These are phyloP conservation scores for Pseudochromis fuscus DNA, from an alignment of 2,797 vertebrate species.

Conservation along the genomic window DNA sequence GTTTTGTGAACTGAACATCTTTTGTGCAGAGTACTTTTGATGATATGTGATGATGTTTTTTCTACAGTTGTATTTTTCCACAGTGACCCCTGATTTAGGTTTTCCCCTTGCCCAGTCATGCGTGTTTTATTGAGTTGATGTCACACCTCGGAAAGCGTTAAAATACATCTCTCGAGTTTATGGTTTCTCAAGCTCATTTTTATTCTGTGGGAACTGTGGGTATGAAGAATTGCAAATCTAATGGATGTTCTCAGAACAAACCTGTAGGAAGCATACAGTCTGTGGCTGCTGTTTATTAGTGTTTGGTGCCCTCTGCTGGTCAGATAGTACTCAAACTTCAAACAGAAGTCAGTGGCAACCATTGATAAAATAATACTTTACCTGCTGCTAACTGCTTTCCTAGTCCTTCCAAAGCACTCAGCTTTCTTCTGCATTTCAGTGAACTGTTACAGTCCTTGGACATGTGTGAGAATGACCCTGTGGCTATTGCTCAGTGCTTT, in stretches of 20 bases:
- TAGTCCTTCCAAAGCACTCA: not conserved
- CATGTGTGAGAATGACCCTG: slow-evolving; percentile 92
- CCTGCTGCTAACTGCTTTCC: not conserved
- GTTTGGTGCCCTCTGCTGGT: slow-evolving; percentile 68
- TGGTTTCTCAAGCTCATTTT: slow-evolving; percentile 24
- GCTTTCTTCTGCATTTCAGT: slow-evolving; percentile 75
- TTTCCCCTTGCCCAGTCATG: not conserved
- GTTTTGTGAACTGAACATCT: not conserved
- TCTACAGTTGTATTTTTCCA: slow-evolving; percentile 26
- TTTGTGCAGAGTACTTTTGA: not conserved
- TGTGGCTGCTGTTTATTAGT: slow-evolving; percentile 16
- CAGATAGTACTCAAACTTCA: not conserved
- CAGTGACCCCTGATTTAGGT: not conserved
- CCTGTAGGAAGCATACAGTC: not conserved
- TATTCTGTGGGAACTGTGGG: not conserved
- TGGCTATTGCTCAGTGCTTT: slow-evolving; percentile 94
- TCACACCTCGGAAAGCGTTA: slow-evolving; percentile 8
- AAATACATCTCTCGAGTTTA: slow-evolving; percentile 2
- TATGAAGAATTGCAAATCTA: slow-evolving; percentile 6
- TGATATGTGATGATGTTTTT: not conserved
- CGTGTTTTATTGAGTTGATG: slow-evolving; percentile 11
- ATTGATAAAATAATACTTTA: too few species aligned
- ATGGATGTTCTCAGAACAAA: not conserved
- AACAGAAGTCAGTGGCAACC: not conserved
- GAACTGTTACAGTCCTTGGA: slow-evolving; percentile 93